Conservation (phyloP, 2,113 vertebrate genomes). For the Opisthocomus hoazin region DNA sequence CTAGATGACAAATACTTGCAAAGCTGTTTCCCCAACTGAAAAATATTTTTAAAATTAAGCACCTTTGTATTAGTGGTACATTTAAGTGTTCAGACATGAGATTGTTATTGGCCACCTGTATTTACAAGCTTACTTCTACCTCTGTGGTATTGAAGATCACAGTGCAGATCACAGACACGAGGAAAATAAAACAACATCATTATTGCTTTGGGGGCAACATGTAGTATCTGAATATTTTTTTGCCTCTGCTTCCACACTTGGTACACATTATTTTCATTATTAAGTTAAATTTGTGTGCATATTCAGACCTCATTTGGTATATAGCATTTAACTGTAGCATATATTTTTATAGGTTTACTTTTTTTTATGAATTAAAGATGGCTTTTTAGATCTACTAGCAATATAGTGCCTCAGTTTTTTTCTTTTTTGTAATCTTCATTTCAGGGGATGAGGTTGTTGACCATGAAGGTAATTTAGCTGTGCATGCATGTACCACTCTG, state of each 20-base stretch:
- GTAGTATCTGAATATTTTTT: not conserved
- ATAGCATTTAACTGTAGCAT: accelerated
- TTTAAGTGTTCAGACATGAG: not conserved
- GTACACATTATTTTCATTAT: not conserved
- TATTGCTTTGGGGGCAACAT: not conserved
- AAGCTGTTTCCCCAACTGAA: not conserved
- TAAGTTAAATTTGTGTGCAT: not conserved
- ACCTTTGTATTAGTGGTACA: not conserved
- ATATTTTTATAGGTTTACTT: not conserved
- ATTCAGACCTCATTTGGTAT: not conserved
- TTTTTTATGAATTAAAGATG: not conserved
- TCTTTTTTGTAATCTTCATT: not conserved
- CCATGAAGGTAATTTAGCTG: not conserved
- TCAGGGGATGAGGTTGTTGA: not conserved
- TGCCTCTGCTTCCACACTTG: not conserved
- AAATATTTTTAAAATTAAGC: not conserved
- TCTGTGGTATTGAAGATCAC: not conserved
- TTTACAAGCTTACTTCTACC: not conserved
- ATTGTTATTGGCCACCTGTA: not conserved
- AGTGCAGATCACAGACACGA: accelerated
- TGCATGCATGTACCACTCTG: accelerated
- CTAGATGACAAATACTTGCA: not conserved
- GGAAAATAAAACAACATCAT: accelerated
- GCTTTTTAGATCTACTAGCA: not conserved
- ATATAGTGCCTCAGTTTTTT: not conserved